phyloP scores from a whole-genome alignment of 2,888 invertebrate genomes.

The Lycophotia porphyrea region DNA sequence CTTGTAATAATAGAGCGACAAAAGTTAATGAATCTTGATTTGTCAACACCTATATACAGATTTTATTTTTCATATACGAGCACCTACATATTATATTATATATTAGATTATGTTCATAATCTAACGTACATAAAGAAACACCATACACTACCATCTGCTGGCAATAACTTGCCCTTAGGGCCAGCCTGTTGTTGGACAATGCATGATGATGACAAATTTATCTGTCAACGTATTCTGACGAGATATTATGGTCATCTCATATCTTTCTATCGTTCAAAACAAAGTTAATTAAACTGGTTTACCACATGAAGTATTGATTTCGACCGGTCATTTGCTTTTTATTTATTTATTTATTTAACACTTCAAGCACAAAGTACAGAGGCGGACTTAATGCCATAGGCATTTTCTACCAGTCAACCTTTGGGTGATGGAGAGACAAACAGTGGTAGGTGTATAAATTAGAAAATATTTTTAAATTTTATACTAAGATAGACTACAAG shows the following conservation, averaged over 20 bases:
- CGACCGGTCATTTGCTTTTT: not conserved
- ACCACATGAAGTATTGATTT: not conserved
- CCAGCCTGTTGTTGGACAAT: not conserved
- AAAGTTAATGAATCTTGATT: slow-evolving; percentile 21
- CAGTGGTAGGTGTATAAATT: too few relatives aligned
- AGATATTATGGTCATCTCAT: not conserved
- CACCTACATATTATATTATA: not conserved
- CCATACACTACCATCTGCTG: not conserved
- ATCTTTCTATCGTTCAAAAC: not conserved
- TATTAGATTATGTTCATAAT: not conserved
- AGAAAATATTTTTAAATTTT: too few relatives aligned
- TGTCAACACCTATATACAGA: slow-evolving; percentile 31
- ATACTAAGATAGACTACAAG: too few relatives aligned
- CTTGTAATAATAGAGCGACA: slow-evolving; percentile 28
- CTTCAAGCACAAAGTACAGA: too few relatives aligned
- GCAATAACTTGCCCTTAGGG: not conserved
- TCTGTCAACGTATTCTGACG: not conserved
- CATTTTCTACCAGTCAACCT: too few relatives aligned
- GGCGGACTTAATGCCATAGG: too few relatives aligned
- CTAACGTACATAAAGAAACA: not conserved
- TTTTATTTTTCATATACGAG: not conserved
- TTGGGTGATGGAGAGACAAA: too few relatives aligned
- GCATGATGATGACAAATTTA: not conserved
- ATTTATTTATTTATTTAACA: too few relatives aligned
- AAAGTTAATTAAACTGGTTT: not conserved